These are phyloP conservation scores for Euplagia quadripunctaria DNA, from an alignment of 2,888 invertebrate genomes.

Conservation along the genomic window DNA sequence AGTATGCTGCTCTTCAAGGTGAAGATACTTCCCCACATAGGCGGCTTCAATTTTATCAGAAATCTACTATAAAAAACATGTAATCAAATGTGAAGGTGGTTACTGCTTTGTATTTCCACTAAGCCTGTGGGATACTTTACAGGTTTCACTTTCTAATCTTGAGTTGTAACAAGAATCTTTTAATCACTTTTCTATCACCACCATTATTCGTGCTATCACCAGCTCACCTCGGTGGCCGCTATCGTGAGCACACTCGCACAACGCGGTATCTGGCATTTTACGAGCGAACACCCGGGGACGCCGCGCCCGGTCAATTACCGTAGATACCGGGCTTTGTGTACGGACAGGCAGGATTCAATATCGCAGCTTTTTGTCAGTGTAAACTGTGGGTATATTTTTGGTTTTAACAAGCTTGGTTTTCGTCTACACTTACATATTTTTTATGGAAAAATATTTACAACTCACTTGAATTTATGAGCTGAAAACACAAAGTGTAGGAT, in stretches of 20 bases:
- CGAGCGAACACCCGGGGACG: conserved; percentile 57
- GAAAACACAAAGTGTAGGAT: no score
- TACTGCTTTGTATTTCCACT: conserved; percentile 2
- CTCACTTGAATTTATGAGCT: neutral
- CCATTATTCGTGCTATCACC: conserved; percentile 40
- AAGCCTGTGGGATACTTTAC: conserved; percentile 1
- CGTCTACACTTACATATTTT: neutral
- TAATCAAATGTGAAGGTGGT: neutral
- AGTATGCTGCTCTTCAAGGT: neutral
- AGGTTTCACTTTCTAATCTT: conserved; percentile 10
- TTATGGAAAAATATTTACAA: neutral
- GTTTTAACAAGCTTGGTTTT: conserved; percentile 10
- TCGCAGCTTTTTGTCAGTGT: conserved; percentile 23
- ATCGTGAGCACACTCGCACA: conserved; percentile 59
- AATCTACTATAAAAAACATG: neutral
- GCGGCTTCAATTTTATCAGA: neutral
- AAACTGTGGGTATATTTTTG: conserved; percentile 12
- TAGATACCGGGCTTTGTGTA: conserved; percentile 50
- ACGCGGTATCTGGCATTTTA: conserved; percentile 70
- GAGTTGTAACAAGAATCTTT: conserved; percentile 19
- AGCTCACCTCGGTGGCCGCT: conserved; percentile 54
- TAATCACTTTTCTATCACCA: conserved; percentile 45
- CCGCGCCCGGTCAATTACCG: conserved; percentile 63
- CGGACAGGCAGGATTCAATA: conserved; percentile 26
- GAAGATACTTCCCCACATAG: neutral